Conservation (phyloP, 2,113 vertebrate species). For the Thalassarche chlororhynchos region DNA sequence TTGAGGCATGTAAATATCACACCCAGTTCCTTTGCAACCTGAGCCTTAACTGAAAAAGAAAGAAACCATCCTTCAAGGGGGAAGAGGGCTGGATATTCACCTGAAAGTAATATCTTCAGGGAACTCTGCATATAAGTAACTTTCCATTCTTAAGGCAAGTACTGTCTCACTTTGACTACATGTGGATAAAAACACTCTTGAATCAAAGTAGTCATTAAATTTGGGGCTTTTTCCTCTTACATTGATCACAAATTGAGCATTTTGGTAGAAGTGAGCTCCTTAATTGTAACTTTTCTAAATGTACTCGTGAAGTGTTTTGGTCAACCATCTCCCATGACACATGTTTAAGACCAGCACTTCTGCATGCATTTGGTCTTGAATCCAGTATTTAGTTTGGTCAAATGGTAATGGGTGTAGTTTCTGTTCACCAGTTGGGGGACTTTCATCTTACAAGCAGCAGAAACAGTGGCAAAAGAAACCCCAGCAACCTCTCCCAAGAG, state of each 20-base stretch:
- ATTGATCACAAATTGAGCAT: neutral
- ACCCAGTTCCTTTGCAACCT: constrained; percentile 60
- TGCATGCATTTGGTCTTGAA: neutral
- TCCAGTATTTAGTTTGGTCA: neutral
- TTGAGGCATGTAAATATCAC: constrained; percentile 62
- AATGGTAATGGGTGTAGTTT: neutral
- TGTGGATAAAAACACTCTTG: neutral
- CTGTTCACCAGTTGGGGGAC: fast-evolving
- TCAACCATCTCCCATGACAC: neutral
- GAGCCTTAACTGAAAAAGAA: constrained; percentile 61
- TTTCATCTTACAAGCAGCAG: neutral
- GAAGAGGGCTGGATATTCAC: neutral
- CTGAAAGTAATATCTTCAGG: constrained; percentile 3
- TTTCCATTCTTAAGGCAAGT: neutral
- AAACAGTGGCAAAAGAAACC: fast-evolving
- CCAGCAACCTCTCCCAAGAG: neutral
- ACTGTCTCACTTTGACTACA: neutral
- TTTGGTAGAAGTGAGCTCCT: neutral
- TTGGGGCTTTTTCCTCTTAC: neutral
- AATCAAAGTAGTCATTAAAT: neutral
- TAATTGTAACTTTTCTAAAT: neutral
- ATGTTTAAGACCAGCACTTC: neutral
- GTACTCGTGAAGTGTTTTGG: neutral
- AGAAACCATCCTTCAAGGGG: neutral
- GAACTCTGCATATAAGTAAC: neutral